Conservation (phyloP, 2,797 vertebrate genomes). For the Pygocentrus nattereri region DNA sequence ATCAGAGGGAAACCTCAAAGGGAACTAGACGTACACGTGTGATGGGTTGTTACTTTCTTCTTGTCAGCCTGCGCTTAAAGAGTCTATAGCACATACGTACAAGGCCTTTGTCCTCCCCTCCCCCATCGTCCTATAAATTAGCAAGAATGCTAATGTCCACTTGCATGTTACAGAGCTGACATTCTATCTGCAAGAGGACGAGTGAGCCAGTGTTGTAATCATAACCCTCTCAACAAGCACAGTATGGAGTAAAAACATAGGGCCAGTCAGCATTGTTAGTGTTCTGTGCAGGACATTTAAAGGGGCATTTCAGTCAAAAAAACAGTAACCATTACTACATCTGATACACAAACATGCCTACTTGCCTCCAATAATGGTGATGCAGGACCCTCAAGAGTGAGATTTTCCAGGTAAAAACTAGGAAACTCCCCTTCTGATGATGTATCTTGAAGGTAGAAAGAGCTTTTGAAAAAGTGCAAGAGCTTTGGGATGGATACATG, state of each 20-base stretch:
- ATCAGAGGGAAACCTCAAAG: slow-evolving; percentile 54
- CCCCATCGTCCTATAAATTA: not conserved
- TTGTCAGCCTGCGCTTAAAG: slow-evolving; percentile 55
- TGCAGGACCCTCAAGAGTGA: not conserved
- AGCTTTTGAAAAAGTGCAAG: too few species aligned
- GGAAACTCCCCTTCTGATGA: not conserved
- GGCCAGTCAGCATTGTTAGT: not conserved
- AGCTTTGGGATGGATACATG: not conserved
- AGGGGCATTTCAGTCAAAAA: too few species aligned
- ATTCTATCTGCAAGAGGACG: not conserved
- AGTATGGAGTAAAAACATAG: not conserved
- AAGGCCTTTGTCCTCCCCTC: slow-evolving; percentile 18
- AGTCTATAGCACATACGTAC: slow-evolving; percentile 36
- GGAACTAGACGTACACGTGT: slow-evolving; percentile 53
- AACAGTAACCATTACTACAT: too few species aligned
- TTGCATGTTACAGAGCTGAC: slow-evolving; percentile 6
- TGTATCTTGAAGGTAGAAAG: not conserved
- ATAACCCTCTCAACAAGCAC: slow-evolving; percentile 1
- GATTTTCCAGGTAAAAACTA: not conserved
- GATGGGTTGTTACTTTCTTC: slow-evolving; percentile 57
- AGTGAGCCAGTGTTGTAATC: slow-evolving; percentile 10
- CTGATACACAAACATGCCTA: too few species aligned
- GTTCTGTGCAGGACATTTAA: not conserved
- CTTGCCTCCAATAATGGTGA: too few species aligned
- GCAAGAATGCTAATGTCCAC: slow-evolving; percentile 4